Evolutionary conservation across 2,888 invertebrate genomes (phyloP).

Genomic region (Trypoxylon attenuatum): DNA sequence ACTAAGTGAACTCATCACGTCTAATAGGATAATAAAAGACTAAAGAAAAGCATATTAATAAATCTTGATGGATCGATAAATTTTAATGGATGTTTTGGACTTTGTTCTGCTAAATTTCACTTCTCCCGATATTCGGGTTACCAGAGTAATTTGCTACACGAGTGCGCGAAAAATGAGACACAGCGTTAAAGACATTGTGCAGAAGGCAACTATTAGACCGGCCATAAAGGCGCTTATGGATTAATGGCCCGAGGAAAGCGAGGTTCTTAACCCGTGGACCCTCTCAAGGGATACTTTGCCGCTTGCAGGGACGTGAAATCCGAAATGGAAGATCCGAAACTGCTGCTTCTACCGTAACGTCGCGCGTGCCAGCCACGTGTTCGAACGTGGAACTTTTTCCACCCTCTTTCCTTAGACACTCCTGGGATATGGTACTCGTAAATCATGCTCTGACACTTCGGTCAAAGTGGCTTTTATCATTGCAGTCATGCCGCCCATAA

Average conservation of each 20-base stretch:
- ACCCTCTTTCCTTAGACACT: conserved; percentile 20
- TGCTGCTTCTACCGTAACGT: conserved; percentile 12
- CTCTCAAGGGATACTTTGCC: conserved; percentile 36
- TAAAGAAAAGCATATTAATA: too few species aligned
- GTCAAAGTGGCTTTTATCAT: background rate
- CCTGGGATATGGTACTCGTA: background rate
- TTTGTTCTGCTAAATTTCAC: too few species aligned
- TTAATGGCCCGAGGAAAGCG: conserved; percentile 35
- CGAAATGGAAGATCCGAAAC: conserved; percentile 27
- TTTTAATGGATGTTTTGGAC: too few species aligned
- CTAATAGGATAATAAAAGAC: too few species aligned
- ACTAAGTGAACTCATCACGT: too few species aligned
- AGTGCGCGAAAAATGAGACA: background rate
- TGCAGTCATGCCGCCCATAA: too few species aligned
- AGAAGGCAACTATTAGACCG: conserved; percentile 36
- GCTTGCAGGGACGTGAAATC: conserved; percentile 51
- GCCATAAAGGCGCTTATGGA: conserved; percentile 41
- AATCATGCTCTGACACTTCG: background rate
- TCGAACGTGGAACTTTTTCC: conserved; percentile 26
- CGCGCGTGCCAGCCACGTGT: conserved; percentile 52
- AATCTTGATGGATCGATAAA: too few species aligned
- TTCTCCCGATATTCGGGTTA: too few species aligned
- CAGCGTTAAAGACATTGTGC: background rate
- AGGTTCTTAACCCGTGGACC: conserved; percentile 43
- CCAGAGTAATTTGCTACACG: background rate